Evolutionary conservation across 2,888 invertebrate species (phyloP).

Genomic region (Bibio marci): DNA sequence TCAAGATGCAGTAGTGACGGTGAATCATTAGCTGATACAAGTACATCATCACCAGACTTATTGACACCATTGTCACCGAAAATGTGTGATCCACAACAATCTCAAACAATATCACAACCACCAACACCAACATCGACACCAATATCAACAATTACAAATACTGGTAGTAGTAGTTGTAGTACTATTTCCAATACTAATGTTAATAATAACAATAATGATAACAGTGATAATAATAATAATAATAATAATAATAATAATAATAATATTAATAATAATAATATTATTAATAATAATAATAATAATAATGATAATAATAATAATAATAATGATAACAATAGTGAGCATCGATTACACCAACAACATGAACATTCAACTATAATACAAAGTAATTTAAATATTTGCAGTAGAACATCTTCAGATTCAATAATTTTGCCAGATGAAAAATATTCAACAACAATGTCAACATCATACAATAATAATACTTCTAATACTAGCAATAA

Average conservation of each 20-base stretch:
- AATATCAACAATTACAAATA: conserved; percentile 13
- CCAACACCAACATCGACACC: conserved; percentile 15
- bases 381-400: no score
- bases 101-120: conserved; percentile 13
- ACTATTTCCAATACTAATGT: conserved; percentile 4
- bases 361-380: no score
- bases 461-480: no score
- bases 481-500: neutral
- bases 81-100: conserved; percentile 36
- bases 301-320: conserved; percentile 8
- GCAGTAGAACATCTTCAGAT: conserved; percentile 28
- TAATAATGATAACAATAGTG: neutral
- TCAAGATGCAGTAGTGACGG: conserved; percentile 94
- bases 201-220: conserved; percentile 13
- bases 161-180: conserved; percentile 14
- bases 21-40: conserved; percentile 87
- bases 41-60: conserved; percentile 80
- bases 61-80: conserved; percentile 69
- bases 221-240: conserved; percentile 8
- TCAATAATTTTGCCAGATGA: no score
- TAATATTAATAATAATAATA: conserved; percentile 7
- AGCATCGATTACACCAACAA: conserved; percentile 4
- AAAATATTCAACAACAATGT: conserved; percentile 9
- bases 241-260: conserved; percentile 6
- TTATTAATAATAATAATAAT: conserved; percentile 1